A percentile compares a stretch with the other conserved stretches of the same genome.
These are phyloP conservation scores for Nemurella pictetii DNA, from an alignment of 2,888 invertebrate species.

Conservation along the genomic window DNA sequence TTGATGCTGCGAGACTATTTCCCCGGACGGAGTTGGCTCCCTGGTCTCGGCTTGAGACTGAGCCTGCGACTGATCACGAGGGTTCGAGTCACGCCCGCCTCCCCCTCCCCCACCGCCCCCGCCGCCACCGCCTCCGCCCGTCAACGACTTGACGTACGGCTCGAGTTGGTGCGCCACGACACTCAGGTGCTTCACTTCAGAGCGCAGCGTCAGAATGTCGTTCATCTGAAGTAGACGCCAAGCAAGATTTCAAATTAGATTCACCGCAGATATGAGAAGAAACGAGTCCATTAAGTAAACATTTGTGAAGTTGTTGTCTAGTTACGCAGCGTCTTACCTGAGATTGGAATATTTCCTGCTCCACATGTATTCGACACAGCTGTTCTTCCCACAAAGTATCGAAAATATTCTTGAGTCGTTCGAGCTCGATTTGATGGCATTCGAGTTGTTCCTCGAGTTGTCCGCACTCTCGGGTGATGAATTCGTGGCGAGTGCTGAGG, in stretches of 20 bases:
- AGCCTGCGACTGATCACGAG: conserved; percentile 43
- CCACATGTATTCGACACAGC: conserved; percentile 67
- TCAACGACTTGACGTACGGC: conserved; percentile 64
- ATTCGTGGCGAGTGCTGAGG: conserved; percentile 55
- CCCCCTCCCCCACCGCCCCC: conserved; percentile 42
- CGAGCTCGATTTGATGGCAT: conserved; percentile 63
- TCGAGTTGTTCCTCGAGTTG: conserved; percentile 63
- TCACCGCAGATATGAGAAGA: neutral
- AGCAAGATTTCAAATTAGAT: neutral
- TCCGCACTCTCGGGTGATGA: conserved; percentile 61
- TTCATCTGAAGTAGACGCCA: conserved; percentile 57
- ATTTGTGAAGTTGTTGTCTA: neutral
- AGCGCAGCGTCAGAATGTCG: conserved; percentile 65
- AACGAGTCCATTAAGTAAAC: too few species aligned
- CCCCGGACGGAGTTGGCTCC: conserved; percentile 29
- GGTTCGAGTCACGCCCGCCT: conserved; percentile 50
- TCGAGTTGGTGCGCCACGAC: conserved; percentile 66
- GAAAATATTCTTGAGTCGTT: conserved; percentile 61
- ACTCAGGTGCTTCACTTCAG: conserved; percentile 67
- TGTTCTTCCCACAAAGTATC: conserved; percentile 74
- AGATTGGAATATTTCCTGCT: conserved; percentile 68
- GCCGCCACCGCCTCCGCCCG: conserved; percentile 49
- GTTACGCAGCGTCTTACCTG: conserved; percentile 50
- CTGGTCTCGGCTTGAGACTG: conserved; percentile 33
- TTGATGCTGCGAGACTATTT: conserved; percentile 49